Evolutionary conservation across 2,797 vertebrate genomes (phyloP), one percentile per base, ranked within the genome.

Genomic region (Phataginus tricuspis): DNA sequence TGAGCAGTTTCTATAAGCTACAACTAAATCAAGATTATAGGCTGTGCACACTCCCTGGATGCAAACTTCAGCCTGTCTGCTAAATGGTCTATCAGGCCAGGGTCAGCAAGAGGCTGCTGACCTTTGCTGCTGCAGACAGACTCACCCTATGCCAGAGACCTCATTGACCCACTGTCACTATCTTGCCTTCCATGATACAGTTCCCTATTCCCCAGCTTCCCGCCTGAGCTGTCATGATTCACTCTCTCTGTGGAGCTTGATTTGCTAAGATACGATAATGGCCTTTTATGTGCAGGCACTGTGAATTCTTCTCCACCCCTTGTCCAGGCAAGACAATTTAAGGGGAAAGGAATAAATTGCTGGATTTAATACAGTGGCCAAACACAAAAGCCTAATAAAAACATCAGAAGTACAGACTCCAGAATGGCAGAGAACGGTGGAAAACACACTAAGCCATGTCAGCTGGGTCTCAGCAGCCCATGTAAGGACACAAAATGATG

Each of bases 301-400:
- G 90, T 84, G 86, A 88, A 72, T 94, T 80, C 83, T 84, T 64
- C 82, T 61, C 86, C 57, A 79, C 78, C 78, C 78, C 83, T 84
- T 39, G 37, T 0, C 51, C 64, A 29, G 64, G 84, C 74, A 92
- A 96, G 94, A 89, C 68, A 53, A 83, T 91, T 95, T 96, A 96
- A 96, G 86, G 80, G 91, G 88, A 82, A 93, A 96, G 82, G 85
- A 95, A 94, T 94, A 97, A 94, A 96, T 53, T 27, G 86, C 69
- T 72, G 82, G 64, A 93, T 90, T 96, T 93, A 89, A 94, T 92
- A 85, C 84, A 90, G 86, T 97, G 94, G 71, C 92, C 92, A 96
- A 96, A 95, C 71, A 96, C 91, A 95, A 96, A 96, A 94, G 94
- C 71, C 95, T 96, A 89, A 97, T 94, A 94, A 93, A 97, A 96